Evolutionary conservation across 2,888 invertebrate species (phyloP), one percentile per base, ranked within the genome.

Genomic region (Lysandra bellargus): DNA sequence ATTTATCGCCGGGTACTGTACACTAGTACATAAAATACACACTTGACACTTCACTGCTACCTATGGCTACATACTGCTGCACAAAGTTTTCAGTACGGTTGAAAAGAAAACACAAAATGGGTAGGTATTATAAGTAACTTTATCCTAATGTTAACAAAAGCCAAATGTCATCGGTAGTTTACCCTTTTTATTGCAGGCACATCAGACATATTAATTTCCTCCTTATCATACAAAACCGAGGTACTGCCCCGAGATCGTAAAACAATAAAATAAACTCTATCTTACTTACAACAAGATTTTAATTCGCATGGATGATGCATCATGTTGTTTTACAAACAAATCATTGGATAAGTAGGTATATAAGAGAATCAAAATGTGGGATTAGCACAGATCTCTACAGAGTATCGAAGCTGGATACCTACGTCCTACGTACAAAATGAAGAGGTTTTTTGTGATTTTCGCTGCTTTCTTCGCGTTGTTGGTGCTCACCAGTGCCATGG

Each of bases 101-200:
- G 37, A 37, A 37, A 37, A 37, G 37, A 3, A 37, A 4, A 37
- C 3, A 37, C 4, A 4, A 37, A 4, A 4, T 37, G 4, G 3
- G 37, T 37, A 37, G 4, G 4, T 37, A 37, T 2, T 37, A 37
- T 37, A 37, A 37, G 0, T 53, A 53, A 53, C 12, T 57, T 64
- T n/a, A 64, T 17, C 14, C 69, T 33, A 37, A 69, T 33, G 69
- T 33, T 37, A 69, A 69, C 33, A 69, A 37, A 69, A 69, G 69
- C 69, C 69, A 69, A 69, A 37, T 69, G 69, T 69, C 69, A 69
- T 37, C 33, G 33, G 69, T 69, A 69, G 4, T 69, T 64, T 64
- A 69, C 69, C 69, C 9, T 37, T 69, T 69, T 69, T 69, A 69
- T 69, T 33, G 4, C 14, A 17, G 2, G 4, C 12, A 69, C 30